Evolutionary conservation across 2,888 invertebrate genomes (phyloP).

Genomic region (Linnaemya vulpina): DNA sequence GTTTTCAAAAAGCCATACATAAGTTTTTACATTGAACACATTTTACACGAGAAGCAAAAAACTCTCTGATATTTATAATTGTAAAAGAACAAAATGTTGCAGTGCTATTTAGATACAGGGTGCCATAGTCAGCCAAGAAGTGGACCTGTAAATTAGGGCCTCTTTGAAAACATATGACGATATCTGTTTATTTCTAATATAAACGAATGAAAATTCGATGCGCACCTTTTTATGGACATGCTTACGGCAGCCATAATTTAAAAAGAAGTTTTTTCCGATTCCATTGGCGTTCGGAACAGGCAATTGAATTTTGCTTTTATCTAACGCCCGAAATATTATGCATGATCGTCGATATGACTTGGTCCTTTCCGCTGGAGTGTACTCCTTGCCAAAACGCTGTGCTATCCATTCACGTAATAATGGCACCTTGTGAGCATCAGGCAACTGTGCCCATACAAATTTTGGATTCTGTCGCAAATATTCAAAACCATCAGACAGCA

Average conservation of each 20-base stretch:
- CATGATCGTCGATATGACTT: conserved; percentile 62
- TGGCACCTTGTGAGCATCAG: conserved; percentile 77
- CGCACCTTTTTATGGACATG: conserved; percentile 73
- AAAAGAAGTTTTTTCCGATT: conserved; percentile 61
- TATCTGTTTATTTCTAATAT: too few species aligned
- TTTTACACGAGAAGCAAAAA: too few species aligned
- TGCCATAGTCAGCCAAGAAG: too few species aligned
- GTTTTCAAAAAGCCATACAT: too few species aligned
- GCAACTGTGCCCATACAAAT: conserved; percentile 78
- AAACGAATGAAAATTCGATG: too few species aligned
- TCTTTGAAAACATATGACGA: too few species aligned
- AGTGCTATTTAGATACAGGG: too few species aligned
- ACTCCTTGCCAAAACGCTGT: conserved; percentile 77
- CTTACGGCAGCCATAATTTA: conserved; percentile 72
- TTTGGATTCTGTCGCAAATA: conserved; percentile 76
- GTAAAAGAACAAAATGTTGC: too few species aligned
- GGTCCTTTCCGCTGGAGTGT: conserved; percentile 72
- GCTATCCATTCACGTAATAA: conserved; percentile 78
- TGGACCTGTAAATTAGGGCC: too few species aligned
- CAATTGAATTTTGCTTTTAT: conserved; percentile 48
- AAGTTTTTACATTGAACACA: too few species aligned
- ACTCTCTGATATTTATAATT: too few species aligned
- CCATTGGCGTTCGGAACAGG: conserved; percentile 67
- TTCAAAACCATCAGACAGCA: conserved; percentile 76
- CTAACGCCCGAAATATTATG: conserved; percentile 72